phyloP scores from a whole-genome alignment of 2,797 vertebrate genomes.

The Myotis pilosus region DNA sequence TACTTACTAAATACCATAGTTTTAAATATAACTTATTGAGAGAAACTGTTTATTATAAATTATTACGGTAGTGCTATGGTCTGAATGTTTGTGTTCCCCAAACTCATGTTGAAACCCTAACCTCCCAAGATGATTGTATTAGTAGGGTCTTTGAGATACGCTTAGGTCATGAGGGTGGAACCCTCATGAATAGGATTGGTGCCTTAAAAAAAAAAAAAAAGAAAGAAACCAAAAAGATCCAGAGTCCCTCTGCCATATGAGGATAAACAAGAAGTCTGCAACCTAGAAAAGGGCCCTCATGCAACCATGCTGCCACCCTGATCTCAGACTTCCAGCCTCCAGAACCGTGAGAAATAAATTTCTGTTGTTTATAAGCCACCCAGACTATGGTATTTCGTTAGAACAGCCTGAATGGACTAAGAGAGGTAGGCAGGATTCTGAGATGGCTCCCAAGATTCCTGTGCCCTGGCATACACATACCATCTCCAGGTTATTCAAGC shows the following conservation, averaged over 20 bases:
- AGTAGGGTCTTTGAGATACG: background rate
- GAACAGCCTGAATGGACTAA: background rate
- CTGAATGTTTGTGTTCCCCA: background rate
- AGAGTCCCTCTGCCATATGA: background rate
- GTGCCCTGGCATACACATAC: background rate
- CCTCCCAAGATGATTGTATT: background rate
- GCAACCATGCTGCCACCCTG: background rate
- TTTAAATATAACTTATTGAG: constrained; percentile 8
- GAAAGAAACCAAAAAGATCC: background rate
- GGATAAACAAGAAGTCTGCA: background rate
- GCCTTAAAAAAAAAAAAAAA: background rate
- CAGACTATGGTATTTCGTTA: background rate
- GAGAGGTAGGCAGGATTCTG: background rate
- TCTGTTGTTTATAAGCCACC: background rate
- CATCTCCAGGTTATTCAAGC: background rate
- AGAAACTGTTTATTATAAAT: background rate
- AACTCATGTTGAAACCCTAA: background rate
- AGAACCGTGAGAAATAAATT: background rate
- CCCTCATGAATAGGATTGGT: background rate
- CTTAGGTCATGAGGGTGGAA: background rate
- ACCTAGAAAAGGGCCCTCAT: background rate
- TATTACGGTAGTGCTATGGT: background rate
- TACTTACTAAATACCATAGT: background rate
- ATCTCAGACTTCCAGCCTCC: background rate
- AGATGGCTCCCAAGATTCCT: background rate